Conservation (phyloP, 2,888 invertebrate genomes). For the Bombylius major region DNA sequence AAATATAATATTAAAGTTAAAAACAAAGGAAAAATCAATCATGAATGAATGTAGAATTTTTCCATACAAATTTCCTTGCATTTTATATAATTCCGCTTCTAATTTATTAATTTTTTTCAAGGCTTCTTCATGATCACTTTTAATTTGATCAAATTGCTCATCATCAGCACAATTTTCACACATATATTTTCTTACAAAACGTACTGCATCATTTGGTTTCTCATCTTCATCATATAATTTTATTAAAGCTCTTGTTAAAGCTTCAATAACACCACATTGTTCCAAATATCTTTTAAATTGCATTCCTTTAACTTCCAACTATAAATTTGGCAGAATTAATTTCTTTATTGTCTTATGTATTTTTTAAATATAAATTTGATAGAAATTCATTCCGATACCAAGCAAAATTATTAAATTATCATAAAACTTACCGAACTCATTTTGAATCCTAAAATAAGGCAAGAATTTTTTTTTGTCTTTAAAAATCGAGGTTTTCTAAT, state of each 20-base stretch:
- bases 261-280: slow-evolving; percentile 33
- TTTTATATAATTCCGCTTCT: slow-evolving; percentile 29
- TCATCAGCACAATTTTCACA: slow-evolving; percentile 35
- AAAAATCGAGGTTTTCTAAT: too few relatives aligned
- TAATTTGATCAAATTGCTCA: slow-evolving; percentile 28
- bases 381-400: too few relatives aligned
- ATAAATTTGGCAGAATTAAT: too few relatives aligned
- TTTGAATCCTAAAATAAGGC: too few relatives aligned
- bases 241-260: slow-evolving; percentile 32
- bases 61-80: slow-evolving; percentile 24
- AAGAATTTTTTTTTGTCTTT: too few relatives aligned
- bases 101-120: slow-evolving; percentile 24
- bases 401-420: too few relatives aligned
- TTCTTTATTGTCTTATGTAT: too few relatives aligned
- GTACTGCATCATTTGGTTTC: slow-evolving; percentile 35
- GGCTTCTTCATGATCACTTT: slow-evolving; percentile 29
- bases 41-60: not conserved
- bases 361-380: too few relatives aligned
- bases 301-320: slow-evolving; percentile 34
- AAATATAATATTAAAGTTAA: not conserved
- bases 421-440: too few relatives aligned
- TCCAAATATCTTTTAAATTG: slow-evolving; percentile 36
- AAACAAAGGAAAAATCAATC: too few relatives aligned
- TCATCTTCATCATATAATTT: slow-evolving; percentile 35
- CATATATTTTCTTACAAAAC: slow-evolving; percentile 33